Evolutionary conservation across 1,140 invertebrate species (phyloP).

Genomic region (Atopsyche davidsoni): DNA sequence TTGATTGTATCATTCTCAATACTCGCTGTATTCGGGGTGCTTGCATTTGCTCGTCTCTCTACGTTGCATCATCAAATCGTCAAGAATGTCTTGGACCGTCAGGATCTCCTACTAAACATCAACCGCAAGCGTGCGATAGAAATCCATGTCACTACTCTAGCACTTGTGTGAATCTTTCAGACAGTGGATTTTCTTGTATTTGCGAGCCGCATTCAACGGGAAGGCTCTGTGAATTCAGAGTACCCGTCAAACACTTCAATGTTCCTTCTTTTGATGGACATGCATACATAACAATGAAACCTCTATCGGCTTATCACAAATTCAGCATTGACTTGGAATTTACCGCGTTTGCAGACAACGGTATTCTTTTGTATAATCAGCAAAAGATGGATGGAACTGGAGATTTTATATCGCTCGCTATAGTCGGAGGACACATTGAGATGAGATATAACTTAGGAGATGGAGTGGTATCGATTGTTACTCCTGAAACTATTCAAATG

Average conservation of each 20-base stretch:
- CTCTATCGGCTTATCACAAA: conserved; percentile 77
- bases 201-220: conserved; percentile 69
- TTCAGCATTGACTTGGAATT: conserved; percentile 86
- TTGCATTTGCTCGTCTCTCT: conserved; percentile 64
- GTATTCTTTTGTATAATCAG: conserved; percentile 83
- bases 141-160: conserved; percentile 72
- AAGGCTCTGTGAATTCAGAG: conserved; percentile 56
- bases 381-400: conserved; percentile 78
- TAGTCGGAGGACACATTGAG: conserved; percentile 69
- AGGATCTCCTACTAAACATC: conserved; percentile 45
- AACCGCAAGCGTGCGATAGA: conserved; percentile 59
- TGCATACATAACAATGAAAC: conserved; percentile 64
- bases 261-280: conserved; percentile 66
- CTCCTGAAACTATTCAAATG: conserved; percentile 65
- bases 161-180: conserved; percentile 67
- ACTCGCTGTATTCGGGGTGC: conserved; percentile 64
- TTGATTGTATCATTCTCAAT: conserved; percentile 64
- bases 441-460: conserved; percentile 82
- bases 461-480: conserved; percentile 71
- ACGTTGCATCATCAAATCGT: conserved; percentile 58
- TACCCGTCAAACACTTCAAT: conserved; percentile 56
- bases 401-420: conserved; percentile 82
- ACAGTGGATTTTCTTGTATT: conserved; percentile 67
- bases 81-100: conserved; percentile 63
- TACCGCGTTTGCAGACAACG: conserved; percentile 76